These are phyloP conservation scores for Rhincodon typus DNA, from an alignment of 2,797 vertebrate species.

Conservation along the genomic window DNA sequence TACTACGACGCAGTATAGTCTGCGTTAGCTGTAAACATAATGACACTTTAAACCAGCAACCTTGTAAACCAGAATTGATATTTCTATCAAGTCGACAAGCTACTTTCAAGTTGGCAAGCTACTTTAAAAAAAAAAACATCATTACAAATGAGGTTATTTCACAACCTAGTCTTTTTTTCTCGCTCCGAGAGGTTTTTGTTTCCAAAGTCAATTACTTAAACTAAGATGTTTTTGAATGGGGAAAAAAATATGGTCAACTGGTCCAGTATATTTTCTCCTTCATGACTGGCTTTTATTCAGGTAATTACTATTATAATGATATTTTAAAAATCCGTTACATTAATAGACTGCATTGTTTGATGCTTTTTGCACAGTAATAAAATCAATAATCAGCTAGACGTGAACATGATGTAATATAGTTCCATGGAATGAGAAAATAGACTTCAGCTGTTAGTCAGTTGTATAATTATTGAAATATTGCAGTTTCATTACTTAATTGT, in stretches of 20 bases:
- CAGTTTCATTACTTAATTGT: neutral
- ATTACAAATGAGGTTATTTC: neutral
- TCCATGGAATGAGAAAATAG: neutral
- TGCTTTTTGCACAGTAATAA: neutral
- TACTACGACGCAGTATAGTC: neutral
- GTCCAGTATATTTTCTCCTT: neutral
- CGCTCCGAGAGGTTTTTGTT: neutral
- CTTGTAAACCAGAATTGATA: neutral
- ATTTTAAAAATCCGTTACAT: neutral
- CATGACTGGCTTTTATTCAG: neutral
- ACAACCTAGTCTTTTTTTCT: neutral
- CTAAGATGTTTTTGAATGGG: neutral
- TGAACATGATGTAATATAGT: neutral
- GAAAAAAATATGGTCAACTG: neutral
- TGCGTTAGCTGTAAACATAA: neutral
- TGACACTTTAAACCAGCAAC: neutral
- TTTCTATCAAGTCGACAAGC: neutral
- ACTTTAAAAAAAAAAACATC: neutral
- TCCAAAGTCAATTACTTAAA: neutral
- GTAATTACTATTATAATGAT: neutral
- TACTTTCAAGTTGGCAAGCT: neutral
- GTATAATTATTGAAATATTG: conserved; percentile 2
- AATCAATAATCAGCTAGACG: neutral
- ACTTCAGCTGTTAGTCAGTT: neutral
- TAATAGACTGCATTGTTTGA: neutral